These are phyloP conservation scores for Chironomus tentans DNA, from an alignment of 2,888 invertebrate genomes.

Conservation along the genomic window DNA sequence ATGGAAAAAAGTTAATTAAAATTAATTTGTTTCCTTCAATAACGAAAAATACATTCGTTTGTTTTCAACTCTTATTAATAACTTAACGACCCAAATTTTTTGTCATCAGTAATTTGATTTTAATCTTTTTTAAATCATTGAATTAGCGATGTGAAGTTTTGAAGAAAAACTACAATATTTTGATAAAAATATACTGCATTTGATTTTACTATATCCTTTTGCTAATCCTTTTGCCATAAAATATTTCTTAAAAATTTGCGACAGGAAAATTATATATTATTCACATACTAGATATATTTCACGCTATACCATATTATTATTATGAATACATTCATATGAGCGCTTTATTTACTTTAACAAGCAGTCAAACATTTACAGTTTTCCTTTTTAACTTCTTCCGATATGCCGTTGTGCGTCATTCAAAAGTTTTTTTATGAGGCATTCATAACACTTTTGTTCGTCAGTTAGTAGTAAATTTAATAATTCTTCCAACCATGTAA, in stretches of 20 bases:
- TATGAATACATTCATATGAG: slow-evolving; percentile 13
- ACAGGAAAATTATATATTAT: neutral
- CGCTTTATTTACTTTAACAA: slow-evolving; percentile 21
- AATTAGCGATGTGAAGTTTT: too few relatives aligned
- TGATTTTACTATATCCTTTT: too few relatives aligned
- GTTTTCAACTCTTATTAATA: too few relatives aligned
- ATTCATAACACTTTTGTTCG: neutral
- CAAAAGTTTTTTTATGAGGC: neutral
- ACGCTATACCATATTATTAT: neutral
- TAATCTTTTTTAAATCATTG: too few relatives aligned
- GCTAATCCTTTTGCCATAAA: too few relatives aligned
- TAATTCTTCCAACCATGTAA: neutral
- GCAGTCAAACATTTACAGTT: slow-evolving; percentile 1
- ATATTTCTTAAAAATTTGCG: neutral
- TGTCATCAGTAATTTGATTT: too few relatives aligned
- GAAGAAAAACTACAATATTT: too few relatives aligned
- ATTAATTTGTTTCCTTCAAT: too few relatives aligned
- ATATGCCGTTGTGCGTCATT: neutral
- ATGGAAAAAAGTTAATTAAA: too few relatives aligned
- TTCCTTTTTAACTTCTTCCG: neutral
- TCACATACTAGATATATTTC: too few relatives aligned
- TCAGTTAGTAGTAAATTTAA: neutral
- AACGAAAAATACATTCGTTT: neutral
- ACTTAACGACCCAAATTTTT: neutral
- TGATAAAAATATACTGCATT: too few relatives aligned